Evolutionary conservation across 2,113 vertebrate genomes (phyloP).

Genomic region (Cichladusa arquata): DNA sequence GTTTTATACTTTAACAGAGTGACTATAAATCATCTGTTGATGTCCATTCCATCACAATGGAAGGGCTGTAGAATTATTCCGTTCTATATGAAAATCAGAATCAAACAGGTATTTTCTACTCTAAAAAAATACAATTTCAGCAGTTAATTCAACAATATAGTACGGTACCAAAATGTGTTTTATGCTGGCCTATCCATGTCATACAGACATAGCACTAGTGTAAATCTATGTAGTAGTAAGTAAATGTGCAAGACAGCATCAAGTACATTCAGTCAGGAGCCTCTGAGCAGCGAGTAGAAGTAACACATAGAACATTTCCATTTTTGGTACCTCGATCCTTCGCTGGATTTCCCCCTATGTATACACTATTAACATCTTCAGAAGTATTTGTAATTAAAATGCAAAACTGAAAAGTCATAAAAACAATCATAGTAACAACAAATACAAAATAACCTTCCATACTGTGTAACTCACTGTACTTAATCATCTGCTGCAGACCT

Average conservation of each 20-base stretch:
- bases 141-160: neutral
- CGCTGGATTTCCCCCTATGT: neutral
- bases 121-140: neutral
- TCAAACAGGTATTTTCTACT: neutral
- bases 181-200: neutral
- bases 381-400: neutral
- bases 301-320: neutral
- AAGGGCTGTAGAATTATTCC: neutral
- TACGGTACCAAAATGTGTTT: neutral
- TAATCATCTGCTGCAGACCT: neutral
- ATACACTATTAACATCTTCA: neutral
- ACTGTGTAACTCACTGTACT: neutral
- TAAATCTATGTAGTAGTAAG: neutral
- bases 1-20: neutral
- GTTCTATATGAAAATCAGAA: neutral
- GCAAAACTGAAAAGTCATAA: neutral
- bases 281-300: neutral
- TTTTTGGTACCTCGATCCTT: slow-evolving; percentile 9
- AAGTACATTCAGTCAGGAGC: neutral
- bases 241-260: neutral
- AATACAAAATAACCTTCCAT: neutral
- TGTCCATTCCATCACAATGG: neutral
- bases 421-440: neutral
- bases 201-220: neutral
- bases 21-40: neutral